Base-by-base conservation (phyloP, 1,140 invertebrate genomes). In the Anastrepha obliqua region DNA sequence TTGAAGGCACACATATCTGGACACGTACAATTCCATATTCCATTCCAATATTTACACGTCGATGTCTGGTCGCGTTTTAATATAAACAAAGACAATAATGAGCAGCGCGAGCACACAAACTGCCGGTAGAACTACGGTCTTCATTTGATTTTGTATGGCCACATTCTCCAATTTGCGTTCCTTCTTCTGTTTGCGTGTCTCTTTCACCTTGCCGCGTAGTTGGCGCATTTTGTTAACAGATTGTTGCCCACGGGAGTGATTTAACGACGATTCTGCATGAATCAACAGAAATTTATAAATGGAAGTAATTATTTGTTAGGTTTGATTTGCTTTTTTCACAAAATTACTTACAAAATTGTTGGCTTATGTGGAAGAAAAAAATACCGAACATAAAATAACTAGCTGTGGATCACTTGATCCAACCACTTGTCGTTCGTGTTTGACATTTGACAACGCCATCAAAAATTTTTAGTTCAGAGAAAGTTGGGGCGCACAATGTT, bases 101-200 rank as follows among this genome's bases (percentile, higher is more conserved):
- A 91, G 86, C 58, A 91, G 60, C 3, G 89, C 89, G n/a, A 93
- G 39, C 9, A 89, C 88, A 29, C 91, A 90, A 51, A 93, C 86
- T 6, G 91, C 90, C 39, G 92, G 92, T 39, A 93, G 81, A n/a
- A 93, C 92, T 85, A 93, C 74, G 0, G 92, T 92, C 67, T 89
- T 90, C 15, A 93, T 91, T 87, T 93, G 90, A 11, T 89, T 89
- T 59, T 93, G 91, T 59, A 89, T 93, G 44, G 90, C 88, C 17
- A 90, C 51, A 55, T 93, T 93, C 65, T 93, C 92, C 87, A 92
- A 67, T 87, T 92, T 92, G n/a, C 92, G 91, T 88, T 93, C 92
- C 88, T 93, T 91, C 39, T 90, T 90, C 85, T 93, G 91, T 86
- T 93, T 93, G 7, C 92, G 90, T 13, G 91, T 92, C 85, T 93